phyloP scores from a whole-genome alignment of 35 echinoderm and acorn worm species.

The Diadema setosum region DNA sequence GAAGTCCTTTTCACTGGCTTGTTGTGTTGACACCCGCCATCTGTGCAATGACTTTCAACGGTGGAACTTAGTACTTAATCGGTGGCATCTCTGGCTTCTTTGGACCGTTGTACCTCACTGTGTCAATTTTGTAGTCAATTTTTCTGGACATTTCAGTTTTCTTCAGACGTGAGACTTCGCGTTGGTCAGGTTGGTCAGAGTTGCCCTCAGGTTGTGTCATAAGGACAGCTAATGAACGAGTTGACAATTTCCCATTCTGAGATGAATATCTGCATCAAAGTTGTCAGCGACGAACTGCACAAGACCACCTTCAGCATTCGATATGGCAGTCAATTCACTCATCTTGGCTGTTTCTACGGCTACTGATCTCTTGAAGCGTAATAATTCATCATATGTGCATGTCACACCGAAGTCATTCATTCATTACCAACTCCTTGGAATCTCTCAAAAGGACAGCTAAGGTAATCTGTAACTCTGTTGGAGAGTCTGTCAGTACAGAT shows the following conservation, averaged over 20 bases:
- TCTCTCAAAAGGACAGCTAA: conserved; percentile 27
- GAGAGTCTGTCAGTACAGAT: background rate
- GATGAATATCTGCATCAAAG: conserved; percentile 68
- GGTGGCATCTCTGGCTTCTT: conserved; percentile 45
- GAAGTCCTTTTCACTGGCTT: conserved; percentile 27
- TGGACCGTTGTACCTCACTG: conserved; percentile 37
- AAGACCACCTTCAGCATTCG: conserved; percentile 13
- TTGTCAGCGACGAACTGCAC: conserved; percentile 58
- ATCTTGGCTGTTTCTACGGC: conserved; percentile 5
- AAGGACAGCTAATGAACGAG: conserved; percentile 50
- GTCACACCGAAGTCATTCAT: conserved; percentile 50
- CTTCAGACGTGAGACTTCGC: conserved; percentile 23
- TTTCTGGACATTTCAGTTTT: conserved; percentile 24
- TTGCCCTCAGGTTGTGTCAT: conserved; percentile 35
- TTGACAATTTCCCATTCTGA: conserved; percentile 47
- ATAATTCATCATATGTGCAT: conserved; percentile 55
- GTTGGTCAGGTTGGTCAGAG: background rate
- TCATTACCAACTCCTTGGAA: conserved; percentile 31
- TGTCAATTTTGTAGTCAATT: conserved; percentile 39
- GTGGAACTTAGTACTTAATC: background rate
- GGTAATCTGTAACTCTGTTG: conserved; percentile 42
- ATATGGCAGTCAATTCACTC: background rate
- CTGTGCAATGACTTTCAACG: conserved; percentile 22
- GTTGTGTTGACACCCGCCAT: background rate
- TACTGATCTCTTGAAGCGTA: conserved; percentile 24